Evolutionary conservation across 2,888 invertebrate genomes (phyloP).

Genomic region (Ectemnius cavifrons): DNA sequence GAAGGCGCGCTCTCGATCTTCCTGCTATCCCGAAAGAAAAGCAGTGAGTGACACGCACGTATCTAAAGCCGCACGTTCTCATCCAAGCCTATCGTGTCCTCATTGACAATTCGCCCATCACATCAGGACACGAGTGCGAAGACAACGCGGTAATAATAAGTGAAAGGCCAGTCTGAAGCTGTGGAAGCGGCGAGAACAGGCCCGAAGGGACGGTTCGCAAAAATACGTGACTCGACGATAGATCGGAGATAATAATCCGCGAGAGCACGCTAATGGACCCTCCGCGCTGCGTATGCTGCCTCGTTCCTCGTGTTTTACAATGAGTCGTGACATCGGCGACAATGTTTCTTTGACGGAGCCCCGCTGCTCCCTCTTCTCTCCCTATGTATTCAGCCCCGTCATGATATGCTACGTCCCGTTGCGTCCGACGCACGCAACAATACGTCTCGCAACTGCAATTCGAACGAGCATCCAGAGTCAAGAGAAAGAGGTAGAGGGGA

Average conservation of each 20-base stretch:
- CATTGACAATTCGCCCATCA: no score
- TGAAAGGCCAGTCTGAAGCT: not conserved
- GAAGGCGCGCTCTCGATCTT: not conserved
- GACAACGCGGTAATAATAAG: not conserved
- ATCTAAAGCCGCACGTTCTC: no score
- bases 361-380: not conserved
- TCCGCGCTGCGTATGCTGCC: not conserved
- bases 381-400: no score
- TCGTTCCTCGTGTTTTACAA: constrained; percentile 2
- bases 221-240: constrained; percentile 10
- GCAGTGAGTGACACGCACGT: no score
- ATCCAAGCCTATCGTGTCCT: no score
- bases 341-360: constrained; percentile 7
- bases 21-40: no score
- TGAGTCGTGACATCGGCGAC: constrained; percentile 8
- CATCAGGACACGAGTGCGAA: not conserved
- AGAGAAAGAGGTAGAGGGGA: no score
- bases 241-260: constrained; percentile 7
- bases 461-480: not conserved
- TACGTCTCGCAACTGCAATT: not conserved
- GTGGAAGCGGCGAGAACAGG: not conserved
- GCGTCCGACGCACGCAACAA: not conserved
- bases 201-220: not conserved
- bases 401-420: no score
- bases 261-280: constrained; percentile 5